Evolutionary conservation across 2,113 vertebrate genomes (phyloP).

Genomic region (Chinchilla lanigera): DNA sequence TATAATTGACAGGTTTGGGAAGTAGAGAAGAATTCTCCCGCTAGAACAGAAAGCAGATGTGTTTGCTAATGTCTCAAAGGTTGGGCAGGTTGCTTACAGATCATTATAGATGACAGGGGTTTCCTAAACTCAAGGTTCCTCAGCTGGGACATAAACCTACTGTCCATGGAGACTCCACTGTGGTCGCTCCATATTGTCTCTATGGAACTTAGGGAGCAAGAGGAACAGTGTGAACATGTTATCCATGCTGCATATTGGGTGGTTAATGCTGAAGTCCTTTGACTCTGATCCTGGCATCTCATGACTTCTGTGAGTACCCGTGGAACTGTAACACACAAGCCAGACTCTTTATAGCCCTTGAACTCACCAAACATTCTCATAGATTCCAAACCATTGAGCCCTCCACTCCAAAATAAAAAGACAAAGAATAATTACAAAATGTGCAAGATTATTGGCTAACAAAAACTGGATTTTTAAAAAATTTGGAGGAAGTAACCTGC

Average conservation of each 20-base stretch:
- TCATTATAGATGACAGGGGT: neutral
- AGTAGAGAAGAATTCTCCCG: neutral
- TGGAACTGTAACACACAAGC: neutral
- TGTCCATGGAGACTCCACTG: neutral
- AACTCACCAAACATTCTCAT: neutral
- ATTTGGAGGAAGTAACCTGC: neutral
- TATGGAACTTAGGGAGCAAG: neutral
- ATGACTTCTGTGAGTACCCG: neutral
- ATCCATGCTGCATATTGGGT: neutral
- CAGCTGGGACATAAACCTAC: neutral
- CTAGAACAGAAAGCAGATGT: neutral
- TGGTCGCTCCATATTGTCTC: neutral
- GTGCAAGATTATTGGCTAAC: neutral
- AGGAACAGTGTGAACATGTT: neutral
- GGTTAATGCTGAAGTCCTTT: neutral
- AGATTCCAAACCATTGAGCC: neutral
- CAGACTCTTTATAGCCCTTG: neutral
- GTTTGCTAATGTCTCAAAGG: neutral
- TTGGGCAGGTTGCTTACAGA: neutral
- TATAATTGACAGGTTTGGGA: neutral
- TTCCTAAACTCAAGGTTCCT: neutral
- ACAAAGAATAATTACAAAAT: neutral
- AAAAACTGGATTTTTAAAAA: neutral
- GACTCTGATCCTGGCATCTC: neutral
- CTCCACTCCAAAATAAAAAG: neutral